These are phyloP conservation scores for Sminthurinus signatus DNA, from an alignment of 1,140 invertebrate genomes.

Conservation along the genomic window DNA sequence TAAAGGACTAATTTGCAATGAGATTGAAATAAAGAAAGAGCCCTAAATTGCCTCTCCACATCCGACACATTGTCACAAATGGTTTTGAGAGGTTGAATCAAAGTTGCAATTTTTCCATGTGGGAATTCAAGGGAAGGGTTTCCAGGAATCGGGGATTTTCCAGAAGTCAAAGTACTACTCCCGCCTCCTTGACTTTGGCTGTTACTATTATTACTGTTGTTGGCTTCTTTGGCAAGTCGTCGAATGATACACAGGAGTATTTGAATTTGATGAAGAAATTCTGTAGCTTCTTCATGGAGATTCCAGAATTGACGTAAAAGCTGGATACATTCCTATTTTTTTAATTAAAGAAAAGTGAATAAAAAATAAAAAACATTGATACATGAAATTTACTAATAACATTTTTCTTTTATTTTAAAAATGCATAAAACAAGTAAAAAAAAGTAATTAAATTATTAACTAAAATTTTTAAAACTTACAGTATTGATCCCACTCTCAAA, in stretches of 20 bases:
- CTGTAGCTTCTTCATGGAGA: conserved; percentile 30
- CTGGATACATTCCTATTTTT: conserved; percentile 39
- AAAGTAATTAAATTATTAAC: too few relatives aligned
- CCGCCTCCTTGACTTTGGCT: too few relatives aligned
- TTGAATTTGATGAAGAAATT: conserved; percentile 13
- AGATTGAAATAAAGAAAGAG: conserved; percentile 30
- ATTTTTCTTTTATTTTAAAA: not conserved
- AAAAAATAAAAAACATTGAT: too few relatives aligned
- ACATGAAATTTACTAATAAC: too few relatives aligned
- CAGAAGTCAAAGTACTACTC: too few relatives aligned
- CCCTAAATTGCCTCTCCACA: conserved; percentile 27
- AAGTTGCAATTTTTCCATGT: conserved; percentile 16
- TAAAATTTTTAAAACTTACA: too few relatives aligned
- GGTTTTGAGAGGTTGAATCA: conserved; percentile 26
- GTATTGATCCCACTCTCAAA: too few relatives aligned
- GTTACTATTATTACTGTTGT: not conserved
- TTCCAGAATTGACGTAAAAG: conserved; percentile 34
- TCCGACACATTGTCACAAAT: conserved; percentile 32
- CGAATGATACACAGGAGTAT: conserved; percentile 10
- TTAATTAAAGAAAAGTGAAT: too few relatives aligned
- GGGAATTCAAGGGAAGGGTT: not conserved
- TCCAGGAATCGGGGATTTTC: too few relatives aligned
- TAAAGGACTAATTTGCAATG: conserved; percentile 39
- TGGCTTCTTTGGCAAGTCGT: conserved; percentile 3
- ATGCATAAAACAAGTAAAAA: too few relatives aligned